Evolutionary conservation across 1,140 invertebrate species (phyloP).

Genomic region (Dendroctonus valens): DNA sequence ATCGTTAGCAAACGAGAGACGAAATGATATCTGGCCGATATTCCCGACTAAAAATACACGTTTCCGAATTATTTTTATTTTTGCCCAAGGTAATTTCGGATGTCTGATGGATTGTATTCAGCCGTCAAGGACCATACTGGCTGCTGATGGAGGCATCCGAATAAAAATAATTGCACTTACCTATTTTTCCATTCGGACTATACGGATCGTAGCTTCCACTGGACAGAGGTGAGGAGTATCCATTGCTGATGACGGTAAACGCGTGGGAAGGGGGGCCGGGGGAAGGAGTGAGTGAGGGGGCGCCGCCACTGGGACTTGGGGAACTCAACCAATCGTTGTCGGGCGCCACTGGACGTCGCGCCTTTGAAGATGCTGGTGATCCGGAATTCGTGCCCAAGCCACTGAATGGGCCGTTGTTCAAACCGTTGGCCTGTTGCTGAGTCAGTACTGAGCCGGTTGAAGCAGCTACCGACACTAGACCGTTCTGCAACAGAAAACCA

Average conservation of each 20-base stretch:
- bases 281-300: constrained; percentile 60
- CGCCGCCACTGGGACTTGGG: constrained; percentile 57
- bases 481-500: constrained; percentile 27
- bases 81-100: constrained; percentile 9
- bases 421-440: constrained; percentile 31
- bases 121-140: too few species aligned
- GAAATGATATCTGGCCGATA: constrained; percentile 15
- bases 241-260: constrained; percentile 66
- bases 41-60: constrained; percentile 11
- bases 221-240: constrained; percentile 79
- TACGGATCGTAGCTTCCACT: constrained; percentile 82
- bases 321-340: constrained; percentile 63
- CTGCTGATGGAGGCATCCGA: neutral
- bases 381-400: constrained; percentile 25
- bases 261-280: constrained; percentile 57
- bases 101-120: neutral
- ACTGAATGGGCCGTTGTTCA: constrained; percentile 39
- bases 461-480: constrained; percentile 29
- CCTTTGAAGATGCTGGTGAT: constrained; percentile 30
- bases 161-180: constrained; percentile 40
- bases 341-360: constrained; percentile 39
- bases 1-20: constrained; percentile 15
- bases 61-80: constrained; percentile 4
- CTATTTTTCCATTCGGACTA: constrained; percentile 82
- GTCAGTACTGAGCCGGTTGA: constrained; percentile 11